phyloP scores from a whole-genome alignment of 2,888 invertebrate genomes.

The Dicycla oo region DNA sequence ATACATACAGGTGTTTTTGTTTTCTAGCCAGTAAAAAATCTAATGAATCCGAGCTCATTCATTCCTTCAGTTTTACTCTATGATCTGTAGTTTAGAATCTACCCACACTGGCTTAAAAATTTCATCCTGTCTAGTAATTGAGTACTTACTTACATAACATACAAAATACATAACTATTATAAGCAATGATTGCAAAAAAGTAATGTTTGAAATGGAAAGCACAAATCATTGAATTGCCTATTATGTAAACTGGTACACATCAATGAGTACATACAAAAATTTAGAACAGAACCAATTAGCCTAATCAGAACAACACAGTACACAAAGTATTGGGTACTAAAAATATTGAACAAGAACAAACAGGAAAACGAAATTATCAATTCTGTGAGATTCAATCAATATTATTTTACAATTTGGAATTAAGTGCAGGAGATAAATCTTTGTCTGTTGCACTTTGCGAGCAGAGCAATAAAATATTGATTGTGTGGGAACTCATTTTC shows the following conservation, averaged over 20 bases:
- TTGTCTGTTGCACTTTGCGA: background rate
- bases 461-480: constrained; percentile 10
- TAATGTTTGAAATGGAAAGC: constrained; percentile 5
- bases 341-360: background rate
- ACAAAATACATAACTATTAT: constrained; percentile 2
- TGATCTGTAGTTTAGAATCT: background rate
- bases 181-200: background rate
- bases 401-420: constrained; percentile 6
- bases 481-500: background rate
- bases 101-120: background rate
- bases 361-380: background rate
- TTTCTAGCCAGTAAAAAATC: background rate
- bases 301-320: constrained; percentile 20
- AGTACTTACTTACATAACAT: constrained; percentile 2
- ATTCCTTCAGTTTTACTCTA: background rate
- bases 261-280: constrained; percentile 41
- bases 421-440: constrained; percentile 7
- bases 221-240: constrained; percentile 11
- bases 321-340: constrained; percentile 1
- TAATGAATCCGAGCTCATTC: background rate
- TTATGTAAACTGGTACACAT: background rate
- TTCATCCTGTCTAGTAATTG: background rate
- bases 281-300: constrained; percentile 11
- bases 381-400: constrained; percentile 21
- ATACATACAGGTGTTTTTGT: background rate